A percentile compares a stretch with the other conserved stretches of the same genome.
phyloP scores from a whole-genome alignment of 2,113 vertebrate species.

The Pelecanus crispus region DNA sequence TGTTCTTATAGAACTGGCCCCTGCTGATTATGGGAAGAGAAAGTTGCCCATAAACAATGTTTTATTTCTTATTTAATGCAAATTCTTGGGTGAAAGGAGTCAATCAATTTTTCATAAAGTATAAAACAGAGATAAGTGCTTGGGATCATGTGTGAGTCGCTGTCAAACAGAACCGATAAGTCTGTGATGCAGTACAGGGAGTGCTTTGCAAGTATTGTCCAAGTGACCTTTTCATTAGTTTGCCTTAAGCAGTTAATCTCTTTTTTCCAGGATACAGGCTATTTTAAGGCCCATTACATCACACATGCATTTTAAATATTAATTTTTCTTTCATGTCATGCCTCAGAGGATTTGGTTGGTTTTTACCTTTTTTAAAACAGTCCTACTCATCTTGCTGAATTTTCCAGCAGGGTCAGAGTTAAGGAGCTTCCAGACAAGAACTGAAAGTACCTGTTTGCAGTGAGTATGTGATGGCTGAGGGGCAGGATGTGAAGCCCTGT shows the following conservation, averaged over 20 bases:
- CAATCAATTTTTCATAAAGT: constrained; percentile 74
- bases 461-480: background rate
- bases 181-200: constrained; percentile 44
- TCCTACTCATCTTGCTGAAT: background rate
- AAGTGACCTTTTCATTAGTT: constrained; percentile 64
- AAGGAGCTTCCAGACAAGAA: constrained; percentile 4
- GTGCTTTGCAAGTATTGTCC: constrained; percentile 40
- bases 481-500: background rate
- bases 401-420: background rate
- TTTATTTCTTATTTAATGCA: constrained; percentile 54
- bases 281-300: constrained; percentile 60
- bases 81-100: constrained; percentile 58
- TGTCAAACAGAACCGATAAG: constrained; percentile 61
- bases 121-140: constrained; percentile 63
- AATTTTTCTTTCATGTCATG: constrained; percentile 15
- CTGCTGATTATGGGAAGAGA: constrained; percentile 47
- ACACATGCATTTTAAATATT: constrained; percentile 33
- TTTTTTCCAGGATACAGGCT: constrained; percentile 43
- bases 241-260: constrained; percentile 60
- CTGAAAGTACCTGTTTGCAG: background rate
- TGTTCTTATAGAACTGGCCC: constrained; percentile 53
- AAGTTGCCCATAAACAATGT: constrained; percentile 62
- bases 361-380: background rate
- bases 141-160: constrained; percentile 61
- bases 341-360: background rate